These are phyloP conservation scores for Melanotaenia duboulayi DNA, from an alignment of 2,113 vertebrate genomes.

Conservation along the genomic window DNA sequence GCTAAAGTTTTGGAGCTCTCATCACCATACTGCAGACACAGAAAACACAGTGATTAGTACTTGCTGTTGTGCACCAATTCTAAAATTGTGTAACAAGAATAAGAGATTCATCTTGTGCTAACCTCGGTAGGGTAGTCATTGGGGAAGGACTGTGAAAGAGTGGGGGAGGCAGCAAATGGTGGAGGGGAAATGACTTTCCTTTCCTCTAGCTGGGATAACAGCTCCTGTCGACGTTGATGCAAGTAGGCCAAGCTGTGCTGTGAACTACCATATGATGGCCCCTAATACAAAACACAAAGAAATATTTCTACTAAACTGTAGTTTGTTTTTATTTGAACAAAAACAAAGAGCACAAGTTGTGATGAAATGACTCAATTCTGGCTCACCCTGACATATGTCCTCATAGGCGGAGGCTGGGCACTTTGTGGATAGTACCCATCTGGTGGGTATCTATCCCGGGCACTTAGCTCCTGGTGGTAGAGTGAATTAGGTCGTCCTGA, in stretches of 20 bases:
- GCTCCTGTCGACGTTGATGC: conserved; percentile 93
- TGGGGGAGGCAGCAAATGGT: conserved; percentile 94
- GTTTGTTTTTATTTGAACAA: neutral
- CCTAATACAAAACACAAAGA: conserved; percentile 39
- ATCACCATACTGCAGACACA: conserved; percentile 88
- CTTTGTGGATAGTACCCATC: conserved; percentile 89
- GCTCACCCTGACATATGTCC: conserved; percentile 89
- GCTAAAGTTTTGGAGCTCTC: conserved; percentile 90
- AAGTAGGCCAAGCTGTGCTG: conserved; percentile 94
- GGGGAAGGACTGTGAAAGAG: conserved; percentile 89
- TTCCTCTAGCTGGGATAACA: conserved; percentile 96
- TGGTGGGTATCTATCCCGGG: conserved; percentile 86
- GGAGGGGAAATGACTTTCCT: conserved; percentile 96
- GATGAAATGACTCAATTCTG: neutral
- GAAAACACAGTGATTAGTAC: conserved; percentile 6
- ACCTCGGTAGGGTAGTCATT: conserved; percentile 89
- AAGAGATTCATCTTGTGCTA: conserved; percentile 31
- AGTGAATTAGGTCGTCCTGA: conserved; percentile 84
- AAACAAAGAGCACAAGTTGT: neutral
- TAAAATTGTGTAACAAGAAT: neutral
- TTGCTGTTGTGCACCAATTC: neutral
- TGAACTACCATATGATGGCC: conserved; percentile 75
- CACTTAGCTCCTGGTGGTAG: conserved; percentile 88
- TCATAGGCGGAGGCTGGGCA: conserved; percentile 87
- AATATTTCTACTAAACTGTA: neutral